Percentiles rank a stretch among this genome's conserved stretches.
Evolutionary conservation across 1,140 invertebrate genomes (phyloP).

Genomic region (Andrena cerasifolii): DNA sequence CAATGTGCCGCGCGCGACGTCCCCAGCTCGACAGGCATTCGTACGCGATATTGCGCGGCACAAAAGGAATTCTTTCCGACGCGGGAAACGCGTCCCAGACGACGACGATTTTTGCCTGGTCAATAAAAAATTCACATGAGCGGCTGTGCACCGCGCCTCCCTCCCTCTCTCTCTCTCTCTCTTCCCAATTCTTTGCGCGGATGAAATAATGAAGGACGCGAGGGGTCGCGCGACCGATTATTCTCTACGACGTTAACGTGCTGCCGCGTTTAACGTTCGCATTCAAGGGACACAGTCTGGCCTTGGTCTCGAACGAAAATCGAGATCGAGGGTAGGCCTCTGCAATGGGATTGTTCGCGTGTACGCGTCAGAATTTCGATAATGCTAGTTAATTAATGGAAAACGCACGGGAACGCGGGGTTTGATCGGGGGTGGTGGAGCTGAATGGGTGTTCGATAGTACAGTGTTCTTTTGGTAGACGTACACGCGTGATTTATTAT

Average conservation of each 20-base stretch:
- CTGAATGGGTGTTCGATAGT: too few species aligned
- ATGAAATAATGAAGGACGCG: conserved; percentile 18
- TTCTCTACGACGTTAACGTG: conserved; percentile 27
- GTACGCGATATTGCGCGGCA: not conserved
- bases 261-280: conserved; percentile 6
- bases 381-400: conserved; percentile 16
- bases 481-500: too few species aligned
- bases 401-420: too few species aligned
- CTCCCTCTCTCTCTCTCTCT: too few species aligned
- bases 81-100: conserved; percentile 20
- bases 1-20: conserved; percentile 20
- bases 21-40: not conserved
- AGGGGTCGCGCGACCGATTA: conserved; percentile 25
- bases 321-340: conserved; percentile 1
- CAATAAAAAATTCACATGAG: conserved; percentile 38
- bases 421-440: too few species aligned
- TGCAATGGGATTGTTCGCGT: not conserved
- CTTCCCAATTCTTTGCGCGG: conserved; percentile 22
- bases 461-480: too few species aligned
- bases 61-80: conserved; percentile 16
- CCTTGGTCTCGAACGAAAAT: not conserved
- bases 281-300: not conserved
- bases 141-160: not conserved
- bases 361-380: not conserved
- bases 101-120: not conserved